Evolutionary conservation across 2,113 vertebrate genomes (phyloP), one percentile per base, ranked within the genome.

Genomic region (Lophochroa leadbeateri): DNA sequence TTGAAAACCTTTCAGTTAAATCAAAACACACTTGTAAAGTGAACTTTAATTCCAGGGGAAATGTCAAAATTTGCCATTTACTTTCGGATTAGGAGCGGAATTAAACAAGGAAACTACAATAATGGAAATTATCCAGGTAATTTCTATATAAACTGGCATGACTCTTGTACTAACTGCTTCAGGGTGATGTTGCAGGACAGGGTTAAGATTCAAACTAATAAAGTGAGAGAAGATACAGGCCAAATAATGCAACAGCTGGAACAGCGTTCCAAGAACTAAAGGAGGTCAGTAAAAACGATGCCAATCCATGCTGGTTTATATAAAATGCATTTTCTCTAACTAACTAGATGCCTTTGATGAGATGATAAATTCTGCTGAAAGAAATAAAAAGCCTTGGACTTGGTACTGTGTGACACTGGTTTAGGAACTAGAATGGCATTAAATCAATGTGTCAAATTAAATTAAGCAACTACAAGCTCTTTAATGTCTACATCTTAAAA

Each of bases 391-490:
- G 50, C 71, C 47, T 80, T 88, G 63, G 71, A 69, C 63, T 88
- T 94, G 71, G 67, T 88, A 83, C 65, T 35, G 25, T 0, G 0
- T 52, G 86, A 53, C 91, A 71, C 44, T 83, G 71, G 50, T 64
- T 94, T 63, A 75, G 76, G 58, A 92, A 81, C 28, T 17, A 33
- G 76, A 87, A 88, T 55, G 76, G 49, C 76, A 68, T 53, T 50
- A 90, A 93, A 86, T 94, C 82, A 50, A 17, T 63, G 64, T 63
- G 80, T 92, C 88, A 90, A 71, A 96, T 49, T 35, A 69, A 90
- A 88, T 83, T 70, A 83, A 61, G 50, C 68, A 92, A 78, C 37
- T 88, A 63, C 53, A 92, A 67, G 50, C 86, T 90, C 41, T 41
- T 41, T 41, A 41, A 41, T 12, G 41, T 71, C 82, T 74, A 82